Evolutionary conservation across 2,113 vertebrate genomes (phyloP).

Genomic region (Elgaria multicarinata): DNA sequence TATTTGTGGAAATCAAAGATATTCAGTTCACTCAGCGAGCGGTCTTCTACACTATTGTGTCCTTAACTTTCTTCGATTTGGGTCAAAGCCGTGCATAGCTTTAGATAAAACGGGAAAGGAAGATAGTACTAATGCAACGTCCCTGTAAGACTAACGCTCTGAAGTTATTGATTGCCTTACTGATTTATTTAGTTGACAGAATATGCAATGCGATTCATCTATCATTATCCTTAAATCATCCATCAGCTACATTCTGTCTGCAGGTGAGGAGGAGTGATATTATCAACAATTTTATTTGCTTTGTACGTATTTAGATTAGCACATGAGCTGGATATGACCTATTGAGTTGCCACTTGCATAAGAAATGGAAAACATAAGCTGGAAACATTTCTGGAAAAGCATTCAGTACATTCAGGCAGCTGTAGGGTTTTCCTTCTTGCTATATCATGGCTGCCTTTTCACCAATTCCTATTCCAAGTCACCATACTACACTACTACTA

Average conservation of each 20-base stretch:
- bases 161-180: slow-evolving; percentile 54
- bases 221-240: slow-evolving; percentile 54
- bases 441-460: background rate
- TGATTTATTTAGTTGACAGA: slow-evolving; percentile 55
- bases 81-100: background rate
- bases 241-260: slow-evolving; percentile 31
- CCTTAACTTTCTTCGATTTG: slow-evolving; percentile 17
- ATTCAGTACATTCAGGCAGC: background rate
- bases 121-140: background rate
- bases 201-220: slow-evolving; percentile 61
- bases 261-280: background rate
- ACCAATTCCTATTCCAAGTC: background rate
- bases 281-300: slow-evolving; percentile 51
- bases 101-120: slow-evolving; percentile 38
- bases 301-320: slow-evolving; percentile 17
- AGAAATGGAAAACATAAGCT: background rate
- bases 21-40: background rate
- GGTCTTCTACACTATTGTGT: background rate
- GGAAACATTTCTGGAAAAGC: slow-evolving; percentile 29
- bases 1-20: background rate
- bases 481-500: background rate
- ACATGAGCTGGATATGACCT: background rate
- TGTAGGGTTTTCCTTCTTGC: background rate
- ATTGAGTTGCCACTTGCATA: slow-evolving; percentile 33
- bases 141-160: slow-evolving; percentile 47